A percentile compares a stretch with the other conserved stretches of the same genome.
Conservation (phyloP, 2,113 vertebrate genomes). For the Thryonomys swinderianus region DNA sequence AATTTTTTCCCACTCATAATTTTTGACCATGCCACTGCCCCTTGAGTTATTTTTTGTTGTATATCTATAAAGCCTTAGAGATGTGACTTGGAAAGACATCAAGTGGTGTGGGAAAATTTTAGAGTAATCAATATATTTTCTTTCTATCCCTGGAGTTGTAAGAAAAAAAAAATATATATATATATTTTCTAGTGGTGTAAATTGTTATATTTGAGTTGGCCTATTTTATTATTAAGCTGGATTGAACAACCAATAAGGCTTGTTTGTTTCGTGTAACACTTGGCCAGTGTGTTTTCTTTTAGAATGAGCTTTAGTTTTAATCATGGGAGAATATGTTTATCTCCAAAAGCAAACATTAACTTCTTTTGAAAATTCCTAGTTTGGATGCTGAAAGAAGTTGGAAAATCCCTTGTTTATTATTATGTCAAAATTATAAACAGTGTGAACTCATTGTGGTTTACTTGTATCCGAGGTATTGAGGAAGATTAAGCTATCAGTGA, state of each 20-base stretch:
- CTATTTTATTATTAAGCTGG: constrained; percentile 25
- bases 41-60: background rate
- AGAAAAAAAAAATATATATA: too few relatives aligned
- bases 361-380: constrained; percentile 2
- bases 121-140: background rate
- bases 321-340: background rate
- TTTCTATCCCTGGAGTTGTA: too few relatives aligned
- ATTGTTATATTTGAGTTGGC: background rate
- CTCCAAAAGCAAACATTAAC: background rate
- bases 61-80: background rate
- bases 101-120: background rate
- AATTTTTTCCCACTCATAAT: background rate
- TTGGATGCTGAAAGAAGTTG: background rate
- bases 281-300: background rate
- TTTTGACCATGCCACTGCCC: background rate
- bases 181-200: background rate
- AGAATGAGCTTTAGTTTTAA: background rate
- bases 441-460: background rate
- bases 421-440: background rate
- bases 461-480: background rate
- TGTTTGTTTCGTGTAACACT: background rate
- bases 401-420: background rate
- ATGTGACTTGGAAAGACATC: background rate
- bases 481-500: background rate
- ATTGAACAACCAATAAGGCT: background rate